Conservation (phyloP, 2,113 vertebrate species). For the Callipepla squamata region DNA sequence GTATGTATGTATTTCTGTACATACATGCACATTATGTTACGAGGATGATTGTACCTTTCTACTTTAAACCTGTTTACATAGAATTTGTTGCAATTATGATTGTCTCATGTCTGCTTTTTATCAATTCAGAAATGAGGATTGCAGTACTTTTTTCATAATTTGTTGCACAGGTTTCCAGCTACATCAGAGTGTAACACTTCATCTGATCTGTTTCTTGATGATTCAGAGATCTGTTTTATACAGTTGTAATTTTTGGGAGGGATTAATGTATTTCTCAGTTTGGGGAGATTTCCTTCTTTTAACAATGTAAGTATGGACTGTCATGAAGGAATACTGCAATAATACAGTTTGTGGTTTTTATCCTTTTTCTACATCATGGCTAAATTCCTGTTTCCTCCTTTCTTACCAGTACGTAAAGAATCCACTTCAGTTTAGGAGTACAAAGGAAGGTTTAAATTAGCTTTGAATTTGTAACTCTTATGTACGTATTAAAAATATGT, state of each 20-base stretch:
- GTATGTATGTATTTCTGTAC: constrained; percentile 12
- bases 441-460: neutral
- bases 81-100: neutral
- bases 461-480: neutral
- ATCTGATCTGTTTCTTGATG: constrained; percentile 30
- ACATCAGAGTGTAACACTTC: neutral
- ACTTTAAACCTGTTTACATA: neutral
- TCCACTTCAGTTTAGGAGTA: neutral
- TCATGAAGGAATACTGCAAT: neutral
- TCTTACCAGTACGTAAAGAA: neutral
- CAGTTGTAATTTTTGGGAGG: neutral
- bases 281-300: neutral
- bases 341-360: neutral
- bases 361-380: neutral
- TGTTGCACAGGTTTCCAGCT: neutral
- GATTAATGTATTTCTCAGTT: neutral
- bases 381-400: neutral
- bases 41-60: neutral
- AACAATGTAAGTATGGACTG: neutral
- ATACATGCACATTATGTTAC: neutral
- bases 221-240: constrained; percentile 10
- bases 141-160: neutral
- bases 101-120: neutral
- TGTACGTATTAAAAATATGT: neutral
- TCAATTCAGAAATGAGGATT: neutral